Evolutionary conservation across 2,888 invertebrate species (phyloP), one percentile per base, ranked within the genome.

Genomic region (Gastrophysa polygoni): DNA sequence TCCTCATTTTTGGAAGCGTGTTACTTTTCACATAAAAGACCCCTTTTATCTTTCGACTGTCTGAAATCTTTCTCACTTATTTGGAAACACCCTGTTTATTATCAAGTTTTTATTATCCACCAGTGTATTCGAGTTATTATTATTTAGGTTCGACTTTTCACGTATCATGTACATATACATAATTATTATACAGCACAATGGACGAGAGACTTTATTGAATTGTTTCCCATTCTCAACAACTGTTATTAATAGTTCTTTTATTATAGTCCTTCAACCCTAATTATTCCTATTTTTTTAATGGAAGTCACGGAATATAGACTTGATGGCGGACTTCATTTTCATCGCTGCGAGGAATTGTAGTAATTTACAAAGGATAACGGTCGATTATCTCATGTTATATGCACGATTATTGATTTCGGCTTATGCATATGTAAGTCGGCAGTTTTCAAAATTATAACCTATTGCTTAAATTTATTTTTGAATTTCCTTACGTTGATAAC

Each of bases 221-320:
- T 44, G 59, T 61, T 56, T 47, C 46, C 47, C 51, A 21, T 50
- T 56, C 18, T 49, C 52, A 49, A 57, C 61, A 60, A 65, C 65
- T 56, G 65, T 59, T 62, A 59, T 62, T 59, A 65, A 57, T 55
- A 47, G 34, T 48, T 11, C 34, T 29, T 59, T 52, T 49, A 61
- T 61, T 57, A 59, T 59, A 47, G 55, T 57, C 57, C 32, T 56
- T 52, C 32, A 11, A 49, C 48, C 54, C 32, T 61, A 65, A 65
- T 65, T 65, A 62, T 62, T 29, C 54, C 50, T 52, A 55, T 48
- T 61, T 65, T 61, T 64, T 65, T 32, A 55, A 48, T 49, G 43
- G 49, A 46, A 21, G 64, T 61, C 64, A 61, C 61, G 64, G 59
- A 61, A 57, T 54, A 44, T 21, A 17, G 17, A 61, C 49, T 44